Evolutionary conservation across 2,888 invertebrate genomes (phyloP), one percentile per base, ranked within the genome.

Genomic region (Polyploca ridens): DNA sequence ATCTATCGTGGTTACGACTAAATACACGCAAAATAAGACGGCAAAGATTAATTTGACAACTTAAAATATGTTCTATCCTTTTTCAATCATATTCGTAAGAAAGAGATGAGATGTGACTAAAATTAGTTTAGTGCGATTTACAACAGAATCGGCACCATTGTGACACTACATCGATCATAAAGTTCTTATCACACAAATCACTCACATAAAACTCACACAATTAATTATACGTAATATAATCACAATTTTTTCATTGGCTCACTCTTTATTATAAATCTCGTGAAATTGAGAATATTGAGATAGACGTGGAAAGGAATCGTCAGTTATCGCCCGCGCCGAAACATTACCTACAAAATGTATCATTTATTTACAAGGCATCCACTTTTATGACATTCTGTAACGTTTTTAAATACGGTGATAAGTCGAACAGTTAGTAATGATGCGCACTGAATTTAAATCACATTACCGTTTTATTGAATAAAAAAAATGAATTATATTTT

Each of bases 391-490:
- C 69, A 72, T 73, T 68, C 69, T 72, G 46, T 46, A n/a, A 16
- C 16, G 16, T 16, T 74, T 75, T 75, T 73, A 78, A 10, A 76
- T 74, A 79, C 72, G 64, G 73, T 74, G 72, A 79, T 82, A 79
- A 83, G 85, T 80, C 74, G 77, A 78, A 67, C 75, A 74, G 75
- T 67, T 74, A 71, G 67, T 78, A 82, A 79, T 75, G 76, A 80
- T 71, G 70, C 69, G 73, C 75, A 75, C 75, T 80, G 84, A 89
- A 89, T 89, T 86, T 86, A 82, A 85, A 89, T 86, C 68, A 72
- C 69, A 38, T 73, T 74, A 81, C 77, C 73, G 75, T 73, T 78
- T 79, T 74, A 74, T 72, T 71, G 46, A 66, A 67, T 64, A 58
- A 64, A 69, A 66, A 16, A 49, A n/a, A n/a, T n/a, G n/a, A n/a